Base-by-base conservation (phyloP, 2,888 invertebrate species). In the Melangyna quadrimaculata region DNA sequence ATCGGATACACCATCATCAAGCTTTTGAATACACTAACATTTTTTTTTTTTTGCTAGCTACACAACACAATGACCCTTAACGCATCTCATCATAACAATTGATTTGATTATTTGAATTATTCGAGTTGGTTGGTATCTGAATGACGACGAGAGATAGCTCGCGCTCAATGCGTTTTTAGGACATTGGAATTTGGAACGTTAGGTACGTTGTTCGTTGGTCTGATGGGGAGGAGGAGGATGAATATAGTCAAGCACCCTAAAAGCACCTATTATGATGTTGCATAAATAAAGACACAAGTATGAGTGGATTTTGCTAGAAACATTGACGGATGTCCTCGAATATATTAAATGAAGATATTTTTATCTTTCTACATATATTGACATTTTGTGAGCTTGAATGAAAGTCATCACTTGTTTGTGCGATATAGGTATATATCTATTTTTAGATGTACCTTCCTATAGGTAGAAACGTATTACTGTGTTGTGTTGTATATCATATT, bases 71-170 rank as follows among this genome's bases (percentile, higher is more conserved):
- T 79, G 79, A 2, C 79, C 45, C 71, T 75, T 84, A 84, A 71
- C 75, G 59, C 22, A 79, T 24, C 61, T 59, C 24, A 51, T 59
- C 24, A 51, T 61, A 72, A 80, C 67, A 80, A 72, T 61, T 67
- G 80, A 72, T 77, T 84, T 79, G 84, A 84, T 84, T 71, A 77
- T 79, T 48, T 72, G 69, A 79, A 79, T 77, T 53, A 27, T 53
- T 53, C 22, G 12, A 63, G n/a, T n/a, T n/a, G n/a, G n/a, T n/a
- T n/a, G n/a, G 61, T 53, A 71, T 53, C 40, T 51, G 48, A 65
- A 29, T 55, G 63, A 55, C 27, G n/a, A 27, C 9, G 12, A 22
- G 2, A 40, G 40, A 51, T 27, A 32, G 29, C n/a, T 22, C 32
- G 67, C 48, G 48, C 51, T n/a, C 61, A 17, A 43, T 48, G 32